Conservation (phyloP, 1,140 invertebrate genomes). For the Lerema accius region DNA sequence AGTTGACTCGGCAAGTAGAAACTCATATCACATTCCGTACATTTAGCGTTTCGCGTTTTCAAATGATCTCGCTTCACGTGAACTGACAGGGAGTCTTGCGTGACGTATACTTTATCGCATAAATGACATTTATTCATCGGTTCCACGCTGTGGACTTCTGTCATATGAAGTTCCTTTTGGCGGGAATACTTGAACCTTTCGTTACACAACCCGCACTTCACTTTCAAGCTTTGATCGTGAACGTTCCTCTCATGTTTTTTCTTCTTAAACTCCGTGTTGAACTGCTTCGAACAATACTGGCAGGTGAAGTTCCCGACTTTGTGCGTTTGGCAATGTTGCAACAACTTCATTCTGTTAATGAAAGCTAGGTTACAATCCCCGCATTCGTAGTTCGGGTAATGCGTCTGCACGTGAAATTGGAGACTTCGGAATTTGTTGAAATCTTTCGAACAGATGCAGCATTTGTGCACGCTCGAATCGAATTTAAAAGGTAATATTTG, state of each 20-base stretch:
- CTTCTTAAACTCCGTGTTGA: background rate
- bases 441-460: conserved; percentile 32
- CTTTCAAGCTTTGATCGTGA: background rate
- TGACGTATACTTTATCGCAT: conserved; percentile 38
- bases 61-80: conserved; percentile 47
- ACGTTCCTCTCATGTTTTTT: conserved; percentile 5
- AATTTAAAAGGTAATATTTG: conserved; percentile 55
- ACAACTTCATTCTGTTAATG: conserved; percentile 42
- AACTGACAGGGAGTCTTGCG: conserved; percentile 9
- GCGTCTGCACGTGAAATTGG: conserved; percentile 42
- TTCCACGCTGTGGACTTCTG: conserved; percentile 35
- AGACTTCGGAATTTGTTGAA: conserved; percentile 40
- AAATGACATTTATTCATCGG: conserved; percentile 38
- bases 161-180: conserved; percentile 36
- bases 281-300: conserved; percentile 8
- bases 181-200: conserved; percentile 35
- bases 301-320: conserved; percentile 27
- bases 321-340: conserved; percentile 21
- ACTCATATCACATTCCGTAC: conserved; percentile 47
- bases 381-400: conserved; percentile 49
- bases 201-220: conserved; percentile 37
- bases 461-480: conserved; percentile 33
- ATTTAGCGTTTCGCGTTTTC: conserved; percentile 38
- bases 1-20: conserved; percentile 39
- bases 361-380: conserved; percentile 42